Evolutionary conservation across 2,888 invertebrate genomes (phyloP).

Genomic region (Caenorhabditis auriculariae): DNA sequence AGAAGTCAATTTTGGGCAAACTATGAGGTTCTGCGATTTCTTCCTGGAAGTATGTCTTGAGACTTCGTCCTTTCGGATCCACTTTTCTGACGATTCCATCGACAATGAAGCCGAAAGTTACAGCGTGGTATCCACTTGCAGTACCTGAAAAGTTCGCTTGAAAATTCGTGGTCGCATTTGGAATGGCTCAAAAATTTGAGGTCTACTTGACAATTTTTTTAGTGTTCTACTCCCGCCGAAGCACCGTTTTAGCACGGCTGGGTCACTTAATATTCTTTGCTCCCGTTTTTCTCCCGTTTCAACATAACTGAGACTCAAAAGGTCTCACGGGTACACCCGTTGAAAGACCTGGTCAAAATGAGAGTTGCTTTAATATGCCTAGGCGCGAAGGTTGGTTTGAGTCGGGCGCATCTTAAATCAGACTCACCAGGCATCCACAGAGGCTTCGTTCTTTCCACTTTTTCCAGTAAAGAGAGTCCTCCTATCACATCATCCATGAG

Average conservation of each 20-base stretch:
- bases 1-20: slow-evolving; percentile 2
- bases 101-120: slow-evolving; percentile 63
- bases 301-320: too few relatives aligned
- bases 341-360: background rate
- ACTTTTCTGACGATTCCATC: slow-evolving; percentile 42
- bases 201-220: too few relatives aligned
- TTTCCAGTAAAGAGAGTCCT: slow-evolving; percentile 13
- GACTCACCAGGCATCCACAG: slow-evolving; percentile 63
- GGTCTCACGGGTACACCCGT: too few relatives aligned
- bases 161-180: too few relatives aligned
- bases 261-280: too few relatives aligned
- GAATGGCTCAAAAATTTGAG: too few relatives aligned
- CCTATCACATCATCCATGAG: slow-evolving; percentile 17
- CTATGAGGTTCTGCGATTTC: slow-evolving; percentile 50
- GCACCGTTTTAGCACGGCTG: too few relatives aligned
- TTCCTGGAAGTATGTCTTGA: slow-evolving; percentile 59
- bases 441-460: slow-evolving; percentile 63
- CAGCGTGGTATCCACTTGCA: slow-evolving; percentile 64
- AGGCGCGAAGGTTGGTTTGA: too few relatives aligned
- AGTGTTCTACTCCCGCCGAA: too few relatives aligned
- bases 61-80: slow-evolving; percentile 42
- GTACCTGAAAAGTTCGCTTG: slow-evolving; percentile 27
- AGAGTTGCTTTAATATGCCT: background rate
- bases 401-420: too few relatives aligned
- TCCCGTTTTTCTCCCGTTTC: too few relatives aligned